Conservation (phyloP, 2,797 vertebrate genomes). For the Morus bassanus region DNA sequence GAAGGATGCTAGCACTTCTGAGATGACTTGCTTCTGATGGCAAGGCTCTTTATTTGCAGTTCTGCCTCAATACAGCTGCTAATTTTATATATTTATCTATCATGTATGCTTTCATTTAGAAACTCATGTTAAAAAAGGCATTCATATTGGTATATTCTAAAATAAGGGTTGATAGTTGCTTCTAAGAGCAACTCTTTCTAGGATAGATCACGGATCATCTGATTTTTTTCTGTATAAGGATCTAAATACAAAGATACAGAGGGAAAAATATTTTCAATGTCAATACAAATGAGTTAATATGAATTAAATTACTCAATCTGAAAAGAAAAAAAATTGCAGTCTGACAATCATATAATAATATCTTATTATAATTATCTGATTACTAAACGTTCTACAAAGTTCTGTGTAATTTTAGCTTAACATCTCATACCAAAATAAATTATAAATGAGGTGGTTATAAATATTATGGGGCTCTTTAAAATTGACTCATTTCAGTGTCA, state of each 20-base stretch:
- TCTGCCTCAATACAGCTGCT: background rate
- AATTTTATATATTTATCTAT: background rate
- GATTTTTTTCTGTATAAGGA: background rate
- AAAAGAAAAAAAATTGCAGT: background rate
- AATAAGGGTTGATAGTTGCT: background rate
- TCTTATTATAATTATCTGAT: background rate
- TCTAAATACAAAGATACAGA: background rate
- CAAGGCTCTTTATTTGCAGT: background rate
- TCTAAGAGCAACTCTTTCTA: background rate
- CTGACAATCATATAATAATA: background rate
- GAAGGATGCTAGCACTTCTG: background rate
- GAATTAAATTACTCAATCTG: background rate
- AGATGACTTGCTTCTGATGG: background rate
- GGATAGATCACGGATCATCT: rapidly evolving
- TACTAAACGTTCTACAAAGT: background rate
- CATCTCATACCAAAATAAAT: background rate
- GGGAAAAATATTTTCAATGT: background rate
- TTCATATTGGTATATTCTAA: background rate
- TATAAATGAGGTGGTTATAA: background rate
- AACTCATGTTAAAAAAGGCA: background rate
- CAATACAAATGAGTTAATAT: background rate
- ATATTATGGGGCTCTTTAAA: background rate
- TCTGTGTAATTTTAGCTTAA: background rate
- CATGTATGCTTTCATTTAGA: background rate
- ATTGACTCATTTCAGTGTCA: background rate